Base-by-base conservation (phyloP, 2,888 invertebrate genomes). In the Andrena camellia region DNA sequence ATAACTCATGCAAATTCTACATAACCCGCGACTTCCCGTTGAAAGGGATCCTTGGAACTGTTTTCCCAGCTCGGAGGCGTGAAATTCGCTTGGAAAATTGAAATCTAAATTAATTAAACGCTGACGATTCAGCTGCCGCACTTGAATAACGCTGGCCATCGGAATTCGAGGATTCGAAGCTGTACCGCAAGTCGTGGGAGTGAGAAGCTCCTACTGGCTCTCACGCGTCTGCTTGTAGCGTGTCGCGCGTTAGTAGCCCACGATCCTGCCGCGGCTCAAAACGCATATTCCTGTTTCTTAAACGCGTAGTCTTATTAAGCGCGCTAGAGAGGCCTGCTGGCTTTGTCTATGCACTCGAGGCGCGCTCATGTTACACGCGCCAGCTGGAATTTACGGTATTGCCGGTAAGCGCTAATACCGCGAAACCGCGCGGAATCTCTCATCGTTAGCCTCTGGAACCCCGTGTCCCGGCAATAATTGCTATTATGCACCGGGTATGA, bases 181-280 rank as follows among this genome's bases (percentile, higher is more conserved):
- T 20, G 69, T 69, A 68, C 75, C 80, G 68, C 52, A 68, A 80
- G 62, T 81, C 74, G 81, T 78, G 70, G 81, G 81, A 66, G 83
- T 83, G 67, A 77, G 17, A 69, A 80, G 69, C 57, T 64, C 23
- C 75, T 69, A 76, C 68, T 26, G 74, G 50, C 29, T 52, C 74
- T 66, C 31, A 29, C 64, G 67, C 63, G 35, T 66, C 29, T 29
- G n/a, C 29, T 20, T 35, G 20, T 33, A 62, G 20, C 66, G 17
- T 59, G 60, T 59, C 64, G 26, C n/a, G 42, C 73, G 42, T 42
- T 42, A 42, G 42, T 42, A 42, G 42, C 42, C 42, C 42, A 42
- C 42, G 42, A n/a, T 59, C 10, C 48, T 4, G 26, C 23, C 13
- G 26, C 31, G 23, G 50, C 59, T 54, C 29, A 62, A 68, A 35